Conservation (phyloP, 2,113 vertebrate species). For the Antechinus stuartii region DNA sequence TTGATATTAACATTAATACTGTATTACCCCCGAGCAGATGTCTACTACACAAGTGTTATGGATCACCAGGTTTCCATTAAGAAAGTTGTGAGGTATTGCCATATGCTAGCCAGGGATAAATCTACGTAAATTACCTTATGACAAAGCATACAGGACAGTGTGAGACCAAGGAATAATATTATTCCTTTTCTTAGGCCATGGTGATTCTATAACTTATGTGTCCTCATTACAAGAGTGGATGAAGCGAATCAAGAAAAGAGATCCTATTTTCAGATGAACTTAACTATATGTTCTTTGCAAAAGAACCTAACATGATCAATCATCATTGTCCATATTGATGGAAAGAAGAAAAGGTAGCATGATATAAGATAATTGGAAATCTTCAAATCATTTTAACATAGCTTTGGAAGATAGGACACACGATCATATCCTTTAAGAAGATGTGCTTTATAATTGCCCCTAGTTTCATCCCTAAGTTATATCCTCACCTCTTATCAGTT, state of each 20-base stretch:
- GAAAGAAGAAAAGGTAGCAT: background rate
- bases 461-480: background rate
- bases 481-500: background rate
- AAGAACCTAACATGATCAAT: background rate
- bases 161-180: background rate
- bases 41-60: conserved; percentile 89
- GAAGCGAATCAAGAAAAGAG: background rate
- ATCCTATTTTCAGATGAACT: background rate
- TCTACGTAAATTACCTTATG: conserved; percentile 92
- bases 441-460: too few relatives aligned
- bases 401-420: background rate
- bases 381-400: background rate
- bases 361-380: background rate
- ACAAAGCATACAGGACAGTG: conserved; percentile 65
- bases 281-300: background rate
- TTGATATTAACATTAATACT: conserved; percentile 92
- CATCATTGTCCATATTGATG: background rate
- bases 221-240: rapidly evolving
- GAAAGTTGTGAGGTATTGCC: conserved; percentile 89
- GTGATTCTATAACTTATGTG: background rate
- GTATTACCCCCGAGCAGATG: conserved; percentile 94
- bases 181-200: conserved; percentile 23
- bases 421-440: background rate
- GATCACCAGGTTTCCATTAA: conserved; percentile 99
- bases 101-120: conserved; percentile 82